Conservation (phyloP, 2,797 vertebrate species). For the Eremophila alpestris region DNA sequence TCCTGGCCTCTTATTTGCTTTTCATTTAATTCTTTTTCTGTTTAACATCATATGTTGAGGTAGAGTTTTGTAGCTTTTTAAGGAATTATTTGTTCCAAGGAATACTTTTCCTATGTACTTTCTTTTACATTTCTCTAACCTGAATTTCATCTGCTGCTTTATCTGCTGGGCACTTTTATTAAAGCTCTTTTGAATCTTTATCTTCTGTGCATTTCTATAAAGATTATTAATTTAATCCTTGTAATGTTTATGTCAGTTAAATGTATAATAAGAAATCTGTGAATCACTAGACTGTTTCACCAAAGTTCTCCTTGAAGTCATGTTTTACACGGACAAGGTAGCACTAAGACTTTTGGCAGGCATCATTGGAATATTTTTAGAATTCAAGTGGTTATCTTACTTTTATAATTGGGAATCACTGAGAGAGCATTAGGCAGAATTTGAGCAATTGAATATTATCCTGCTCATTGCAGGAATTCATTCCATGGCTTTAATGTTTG, state of each 20-base stretch:
- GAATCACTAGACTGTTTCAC: not conserved
- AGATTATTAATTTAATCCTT: not conserved
- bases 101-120: not conserved
- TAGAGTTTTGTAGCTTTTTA: not conserved
- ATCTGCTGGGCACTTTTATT: not conserved
- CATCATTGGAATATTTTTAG: not conserved
- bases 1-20: not conserved
- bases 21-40: not conserved
- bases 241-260: not conserved
- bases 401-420: not conserved
- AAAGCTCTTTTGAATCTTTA: not conserved
- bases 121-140: not conserved
- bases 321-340: not conserved
- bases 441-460: not conserved
- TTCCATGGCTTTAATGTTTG: constrained; percentile 18
- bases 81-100: not conserved
- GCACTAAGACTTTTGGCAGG: not conserved
- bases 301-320: not conserved
- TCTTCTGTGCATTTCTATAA: not conserved
- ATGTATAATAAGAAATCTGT: not conserved
- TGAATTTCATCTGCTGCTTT: not conserved
- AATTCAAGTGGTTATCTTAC: not conserved
- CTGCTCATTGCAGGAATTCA: not conserved
- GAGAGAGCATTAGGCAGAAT: not conserved
- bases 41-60: not conserved